Percentiles rank a stretch among this genome's conserved stretches.
Conservation (phyloP, 1,140 invertebrate species). For the Mactra quadrangularis region DNA sequence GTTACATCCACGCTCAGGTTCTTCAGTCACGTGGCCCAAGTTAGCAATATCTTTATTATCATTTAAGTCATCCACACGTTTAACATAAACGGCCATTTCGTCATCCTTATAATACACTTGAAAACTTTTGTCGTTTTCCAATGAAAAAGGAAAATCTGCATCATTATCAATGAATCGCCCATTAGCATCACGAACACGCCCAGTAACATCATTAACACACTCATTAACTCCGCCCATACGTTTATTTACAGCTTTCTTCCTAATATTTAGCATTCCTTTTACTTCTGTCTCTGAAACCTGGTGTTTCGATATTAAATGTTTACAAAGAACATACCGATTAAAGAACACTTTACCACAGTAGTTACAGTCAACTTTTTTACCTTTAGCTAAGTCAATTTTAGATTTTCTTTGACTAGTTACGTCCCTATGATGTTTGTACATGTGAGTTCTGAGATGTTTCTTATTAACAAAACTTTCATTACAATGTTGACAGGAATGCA, state of each 20-base stretch:
- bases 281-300: background rate
- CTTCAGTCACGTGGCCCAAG: background rate
- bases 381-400: background rate
- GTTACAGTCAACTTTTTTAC: background rate
- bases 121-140: conserved; percentile 28
- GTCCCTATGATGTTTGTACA: background rate
- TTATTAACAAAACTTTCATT: conserved; percentile 20
- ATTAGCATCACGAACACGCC: too few species aligned
- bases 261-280: conserved; percentile 1
- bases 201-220: too few species aligned
- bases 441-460: conserved; percentile 16
- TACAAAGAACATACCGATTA: conserved; percentile 23
- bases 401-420: background rate
- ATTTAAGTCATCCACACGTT: conserved; percentile 8
- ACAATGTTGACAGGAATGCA: background rate
- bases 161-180: background rate
- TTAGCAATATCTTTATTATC: background rate
- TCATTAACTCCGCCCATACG: too few species aligned
- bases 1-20: background rate
- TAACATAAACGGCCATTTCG: conserved; percentile 39
- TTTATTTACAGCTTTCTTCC: conserved; percentile 17
- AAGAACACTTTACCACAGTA: background rate
- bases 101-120: conserved; percentile 27
- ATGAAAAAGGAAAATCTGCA: background rate
- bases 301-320: conserved; percentile 23